Conservation (phyloP, 2,113 vertebrate species). For the Puma concolor region DNA sequence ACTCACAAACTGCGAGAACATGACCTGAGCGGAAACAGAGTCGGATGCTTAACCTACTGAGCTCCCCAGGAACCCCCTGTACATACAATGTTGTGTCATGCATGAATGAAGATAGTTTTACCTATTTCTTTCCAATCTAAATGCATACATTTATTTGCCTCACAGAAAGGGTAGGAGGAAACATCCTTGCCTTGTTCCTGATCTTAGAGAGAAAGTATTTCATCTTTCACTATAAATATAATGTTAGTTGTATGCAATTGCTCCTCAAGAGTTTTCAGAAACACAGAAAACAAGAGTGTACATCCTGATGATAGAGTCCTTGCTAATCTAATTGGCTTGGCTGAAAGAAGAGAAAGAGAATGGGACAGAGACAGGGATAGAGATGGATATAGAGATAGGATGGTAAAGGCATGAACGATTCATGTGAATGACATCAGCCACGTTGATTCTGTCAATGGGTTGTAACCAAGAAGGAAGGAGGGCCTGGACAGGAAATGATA, state of each 20-base stretch:
- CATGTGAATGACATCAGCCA: not conserved
- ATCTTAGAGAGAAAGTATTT: not conserved
- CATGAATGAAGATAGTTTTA: not conserved
- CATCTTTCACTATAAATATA: not conserved
- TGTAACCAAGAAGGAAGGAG: not conserved
- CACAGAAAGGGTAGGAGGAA: not conserved
- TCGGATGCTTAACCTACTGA: too few relatives aligned
- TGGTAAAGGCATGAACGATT: not conserved
- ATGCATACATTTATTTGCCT: not conserved
- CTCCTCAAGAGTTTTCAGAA: conserved; percentile 9
- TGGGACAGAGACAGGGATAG: not conserved
- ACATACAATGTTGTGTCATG: not conserved
- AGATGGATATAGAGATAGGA: not conserved
- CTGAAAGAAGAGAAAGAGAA: not conserved
- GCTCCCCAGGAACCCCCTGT: too few relatives aligned
- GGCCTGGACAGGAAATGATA: conserved; percentile 3
- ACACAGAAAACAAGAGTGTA: not conserved
- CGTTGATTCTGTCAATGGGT: not conserved
- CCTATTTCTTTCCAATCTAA: not conserved
- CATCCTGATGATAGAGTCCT: not conserved
- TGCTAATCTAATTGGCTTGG: not conserved
- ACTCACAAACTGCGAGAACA: too few relatives aligned
- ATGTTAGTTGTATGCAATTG: not conserved
- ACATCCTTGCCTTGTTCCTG: not conserved
- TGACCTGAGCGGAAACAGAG: too few relatives aligned